Percentiles rank a stretch among this genome's conserved stretches.
phyloP scores from a whole-genome alignment of 2,888 invertebrate species.

The Spisula solida region DNA sequence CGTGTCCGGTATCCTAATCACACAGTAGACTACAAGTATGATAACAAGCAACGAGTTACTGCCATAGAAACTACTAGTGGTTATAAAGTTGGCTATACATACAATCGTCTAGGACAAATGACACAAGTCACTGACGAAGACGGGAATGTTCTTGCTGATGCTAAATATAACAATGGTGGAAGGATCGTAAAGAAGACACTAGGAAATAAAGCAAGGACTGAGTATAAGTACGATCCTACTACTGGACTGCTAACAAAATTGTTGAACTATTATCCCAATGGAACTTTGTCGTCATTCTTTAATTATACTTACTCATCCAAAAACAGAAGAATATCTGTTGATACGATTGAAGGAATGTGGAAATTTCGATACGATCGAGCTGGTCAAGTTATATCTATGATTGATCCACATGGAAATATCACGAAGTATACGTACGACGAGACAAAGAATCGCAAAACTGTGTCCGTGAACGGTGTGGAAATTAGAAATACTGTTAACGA shows the following conservation, averaged over 20 bases:
- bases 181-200: constrained; percentile 25
- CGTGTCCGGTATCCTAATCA: background rate
- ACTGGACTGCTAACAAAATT: constrained; percentile 33
- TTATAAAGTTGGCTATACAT: constrained; percentile 39
- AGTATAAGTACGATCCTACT: constrained; percentile 15
- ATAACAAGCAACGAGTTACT: background rate
- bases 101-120: constrained; percentile 17
- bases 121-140: constrained; percentile 10
- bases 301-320: constrained; percentile 47
- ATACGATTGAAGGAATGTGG: constrained; percentile 50
- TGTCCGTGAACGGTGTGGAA: constrained; percentile 29
- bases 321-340: constrained; percentile 40
- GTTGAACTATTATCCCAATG: constrained; percentile 50
- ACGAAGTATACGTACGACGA: constrained; percentile 43
- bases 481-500: constrained; percentile 28
- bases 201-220: constrained; percentile 42
- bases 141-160: background rate
- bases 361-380: constrained; percentile 53
- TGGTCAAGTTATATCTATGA: constrained; percentile 50
- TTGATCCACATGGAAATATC: constrained; percentile 35
- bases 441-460: constrained; percentile 40
- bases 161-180: constrained; percentile 34
- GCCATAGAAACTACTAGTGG: constrained; percentile 21
- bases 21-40: background rate
- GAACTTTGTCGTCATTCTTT: constrained; percentile 49